These are phyloP conservation scores for Piprites chloris DNA, from an alignment of 2,113 vertebrate genomes.

Conservation along the genomic window DNA sequence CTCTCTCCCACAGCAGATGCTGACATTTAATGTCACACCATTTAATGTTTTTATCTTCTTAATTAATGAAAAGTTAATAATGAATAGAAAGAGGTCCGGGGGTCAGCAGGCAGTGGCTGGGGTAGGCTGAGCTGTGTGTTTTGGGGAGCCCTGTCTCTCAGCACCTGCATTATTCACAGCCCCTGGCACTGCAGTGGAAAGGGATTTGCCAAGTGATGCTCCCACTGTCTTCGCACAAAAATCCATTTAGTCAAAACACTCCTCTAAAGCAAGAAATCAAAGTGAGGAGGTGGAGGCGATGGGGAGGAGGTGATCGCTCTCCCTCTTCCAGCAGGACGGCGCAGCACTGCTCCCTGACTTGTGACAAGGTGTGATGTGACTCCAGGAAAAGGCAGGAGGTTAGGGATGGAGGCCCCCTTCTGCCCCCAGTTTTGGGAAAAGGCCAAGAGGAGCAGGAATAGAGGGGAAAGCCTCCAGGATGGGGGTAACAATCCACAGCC, in stretches of 20 bases:
- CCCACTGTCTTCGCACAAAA: conserved; percentile 45
- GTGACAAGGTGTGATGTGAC: neutral
- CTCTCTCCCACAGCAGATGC: neutral
- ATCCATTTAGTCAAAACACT: conserved; percentile 46
- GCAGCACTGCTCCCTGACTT: fast-evolving
- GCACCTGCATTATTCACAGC: conserved; percentile 47
- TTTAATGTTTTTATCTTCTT: neutral
- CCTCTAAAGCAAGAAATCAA: neutral
- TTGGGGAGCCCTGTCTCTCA: neutral
- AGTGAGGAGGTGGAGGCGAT: neutral
- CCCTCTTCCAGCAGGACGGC: fast-evolving
- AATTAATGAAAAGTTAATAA: neutral
- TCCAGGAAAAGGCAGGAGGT: neutral
- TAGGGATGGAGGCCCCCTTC: neutral
- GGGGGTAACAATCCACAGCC: neutral
- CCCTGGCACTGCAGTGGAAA: neutral
- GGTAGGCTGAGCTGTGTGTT: neutral
- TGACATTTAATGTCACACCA: neutral
- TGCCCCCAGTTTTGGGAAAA: neutral
- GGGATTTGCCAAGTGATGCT: conserved; percentile 39
- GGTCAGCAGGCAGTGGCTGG: neutral
- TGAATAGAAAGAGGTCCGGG: neutral
- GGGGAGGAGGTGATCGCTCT: neutral
- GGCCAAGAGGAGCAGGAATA: neutral
- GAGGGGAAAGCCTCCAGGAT: neutral